A percentile compares a stretch with the other conserved stretches of the same genome.
Evolutionary conservation across 2,888 invertebrate genomes (phyloP).

Genomic region (Caenorhabditis doughertyi): DNA sequence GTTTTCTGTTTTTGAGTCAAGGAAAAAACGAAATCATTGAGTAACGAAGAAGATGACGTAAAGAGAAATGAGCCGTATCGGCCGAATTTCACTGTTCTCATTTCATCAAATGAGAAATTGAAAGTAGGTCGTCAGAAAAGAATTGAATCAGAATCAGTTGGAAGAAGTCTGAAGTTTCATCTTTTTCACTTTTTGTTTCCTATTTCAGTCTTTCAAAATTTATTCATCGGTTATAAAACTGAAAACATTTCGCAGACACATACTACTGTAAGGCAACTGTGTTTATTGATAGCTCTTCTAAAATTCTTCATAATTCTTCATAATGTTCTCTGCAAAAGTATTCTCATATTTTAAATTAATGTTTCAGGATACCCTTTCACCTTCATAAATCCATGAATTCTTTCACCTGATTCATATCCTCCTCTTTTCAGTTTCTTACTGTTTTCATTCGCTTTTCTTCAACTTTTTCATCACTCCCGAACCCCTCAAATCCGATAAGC

Average conservation of each 20-base stretch:
- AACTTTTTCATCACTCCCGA: slow-evolving; percentile 41
- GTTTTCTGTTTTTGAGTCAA: neutral
- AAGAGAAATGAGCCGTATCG: slow-evolving; percentile 28
- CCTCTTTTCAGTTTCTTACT: slow-evolving; percentile 25
- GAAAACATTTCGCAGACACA: too few relatives aligned
- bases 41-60: slow-evolving; percentile 1
- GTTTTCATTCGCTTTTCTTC: slow-evolving; percentile 7
- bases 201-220: too few relatives aligned
- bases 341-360: neutral
- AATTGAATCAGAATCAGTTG: too few relatives aligned
- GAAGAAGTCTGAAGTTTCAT: neutral
- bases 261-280: too few relatives aligned
- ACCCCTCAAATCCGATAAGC: slow-evolving; percentile 58
- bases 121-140: slow-evolving; percentile 6
- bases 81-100: slow-evolving; percentile 25
- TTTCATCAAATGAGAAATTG: slow-evolving; percentile 9
- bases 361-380: slow-evolving; percentile 2
- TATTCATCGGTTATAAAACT: too few relatives aligned
- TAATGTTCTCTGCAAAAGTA: neutral
- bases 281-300: neutral
- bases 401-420: slow-evolving; percentile 23
- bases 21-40: slow-evolving; percentile 10
- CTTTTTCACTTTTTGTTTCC: neutral
- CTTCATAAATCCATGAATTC: slow-evolving; percentile 16
- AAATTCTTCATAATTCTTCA: neutral